These are phyloP conservation scores for Ellobius talpinus DNA, from an alignment of 2,113 vertebrate species.

Conservation along the genomic window DNA sequence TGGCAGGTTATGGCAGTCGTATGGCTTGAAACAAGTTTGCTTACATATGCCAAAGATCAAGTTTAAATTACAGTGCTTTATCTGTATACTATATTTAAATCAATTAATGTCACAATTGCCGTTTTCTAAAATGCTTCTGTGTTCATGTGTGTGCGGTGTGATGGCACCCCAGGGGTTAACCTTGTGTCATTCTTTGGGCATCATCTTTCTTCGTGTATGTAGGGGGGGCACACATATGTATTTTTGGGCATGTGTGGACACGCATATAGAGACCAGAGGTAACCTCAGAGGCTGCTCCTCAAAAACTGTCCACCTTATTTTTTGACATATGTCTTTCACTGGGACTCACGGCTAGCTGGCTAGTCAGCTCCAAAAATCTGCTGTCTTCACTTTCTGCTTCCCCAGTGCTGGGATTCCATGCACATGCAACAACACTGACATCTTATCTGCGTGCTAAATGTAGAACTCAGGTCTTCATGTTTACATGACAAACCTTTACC, in stretches of 20 bases:
- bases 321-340: neutral
- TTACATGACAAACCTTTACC: neutral
- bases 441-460: neutral
- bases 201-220: neutral
- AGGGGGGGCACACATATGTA: neutral
- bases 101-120: constrained; percentile 49
- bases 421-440: neutral
- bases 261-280: neutral
- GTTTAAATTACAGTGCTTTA: constrained; percentile 56
- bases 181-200: neutral
- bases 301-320: neutral
- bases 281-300: neutral
- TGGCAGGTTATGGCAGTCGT: constrained; percentile 59
- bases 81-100: constrained; percentile 64
- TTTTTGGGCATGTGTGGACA: neutral
- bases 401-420: neutral
- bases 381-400: neutral
- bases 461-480: neutral
- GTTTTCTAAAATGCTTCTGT: constrained; percentile 21
- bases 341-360: neutral
- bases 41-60: constrained; percentile 56
- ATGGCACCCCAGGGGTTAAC: neutral
- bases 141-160: neutral
- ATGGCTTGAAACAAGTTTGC: constrained; percentile 66
- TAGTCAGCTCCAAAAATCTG: neutral